Conservation (phyloP, 2,888 invertebrate species). For the Endomychus coccineus region DNA sequence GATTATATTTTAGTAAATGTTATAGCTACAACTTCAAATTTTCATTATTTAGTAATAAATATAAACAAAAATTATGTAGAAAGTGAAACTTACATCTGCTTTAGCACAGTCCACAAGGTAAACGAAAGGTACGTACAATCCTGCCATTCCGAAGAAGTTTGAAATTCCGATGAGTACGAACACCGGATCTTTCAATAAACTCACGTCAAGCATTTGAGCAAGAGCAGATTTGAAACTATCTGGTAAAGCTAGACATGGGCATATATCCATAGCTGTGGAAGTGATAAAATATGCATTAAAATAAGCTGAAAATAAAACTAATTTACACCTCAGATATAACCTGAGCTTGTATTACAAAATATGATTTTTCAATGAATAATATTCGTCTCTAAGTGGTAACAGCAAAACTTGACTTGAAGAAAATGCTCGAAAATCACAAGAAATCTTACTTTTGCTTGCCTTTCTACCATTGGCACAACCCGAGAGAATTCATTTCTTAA, state of each 20-base stretch:
- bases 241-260: constrained; percentile 71
- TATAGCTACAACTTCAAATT: no score
- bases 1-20: no score
- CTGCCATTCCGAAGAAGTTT: constrained; percentile 95
- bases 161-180: constrained; percentile 89
- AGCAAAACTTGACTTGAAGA: no score
- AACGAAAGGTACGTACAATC: constrained; percentile 93
- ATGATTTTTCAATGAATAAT: no score
- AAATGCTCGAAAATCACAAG: no score
- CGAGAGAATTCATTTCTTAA: no score
- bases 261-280: constrained; percentile 64
- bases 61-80: background rate
- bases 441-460: no score
- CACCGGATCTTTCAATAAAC: constrained; percentile 78
- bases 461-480: no score
- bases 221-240: constrained; percentile 77
- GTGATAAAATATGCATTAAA: constrained; percentile 9
- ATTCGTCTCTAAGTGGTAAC: no score
- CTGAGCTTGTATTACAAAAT: no score
- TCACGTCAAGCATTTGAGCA: constrained; percentile 85
- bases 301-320: background rate
- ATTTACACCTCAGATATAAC: background rate
- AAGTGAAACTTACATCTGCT: constrained; percentile 54
- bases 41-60: no score
- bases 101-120: constrained; percentile 81